Evolutionary conservation across 2,888 invertebrate species (phyloP), one percentile per base, ranked within the genome.

Genomic region (Diabrotica balteata): DNA sequence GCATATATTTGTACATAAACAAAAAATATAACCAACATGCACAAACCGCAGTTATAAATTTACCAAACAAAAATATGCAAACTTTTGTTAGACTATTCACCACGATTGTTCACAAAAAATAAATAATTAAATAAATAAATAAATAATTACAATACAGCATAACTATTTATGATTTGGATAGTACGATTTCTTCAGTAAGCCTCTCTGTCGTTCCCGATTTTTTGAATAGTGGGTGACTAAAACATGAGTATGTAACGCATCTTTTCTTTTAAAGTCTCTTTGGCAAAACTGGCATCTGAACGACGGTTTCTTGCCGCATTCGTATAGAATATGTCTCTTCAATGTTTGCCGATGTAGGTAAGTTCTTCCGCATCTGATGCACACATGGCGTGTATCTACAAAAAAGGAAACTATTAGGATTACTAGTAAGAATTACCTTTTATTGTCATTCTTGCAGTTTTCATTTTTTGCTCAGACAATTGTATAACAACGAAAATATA

Each of bases 351-450:
- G 44, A 80, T 81, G 59, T 80, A 82, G 50, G 83, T 83, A 32
- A 77, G 78, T 63, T 72, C 78, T 67, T 80, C 85, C 59, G 87
- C 88, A 8, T 80, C 84, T 80, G 81, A 84, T 73, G 85, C 89
- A 71, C 8, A 55, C 65, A 59, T 70, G 68, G 22, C 72, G 66
- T 46, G 52, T 47, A 67, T 67, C 71, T 71, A 69, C 59, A 71
- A 71, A 63, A 9, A 57, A 11, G 55, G 10, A 61, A 11, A 59
- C 11, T 61, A 59, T 32, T 49, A 7, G 10, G 47, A 32, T 2
- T 32, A 32, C 5, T 32, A 32, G 32, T 32, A 2, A 32, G 17
- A 32, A 32, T 5, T 4, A 32, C 1, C 32, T 32, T 32, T 32
- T 4, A 32, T 5, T 32, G 32, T 4, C 32, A 32, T 32, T 32